Conservation (phyloP, 2,888 invertebrate genomes). For the Phengaris arion region DNA sequence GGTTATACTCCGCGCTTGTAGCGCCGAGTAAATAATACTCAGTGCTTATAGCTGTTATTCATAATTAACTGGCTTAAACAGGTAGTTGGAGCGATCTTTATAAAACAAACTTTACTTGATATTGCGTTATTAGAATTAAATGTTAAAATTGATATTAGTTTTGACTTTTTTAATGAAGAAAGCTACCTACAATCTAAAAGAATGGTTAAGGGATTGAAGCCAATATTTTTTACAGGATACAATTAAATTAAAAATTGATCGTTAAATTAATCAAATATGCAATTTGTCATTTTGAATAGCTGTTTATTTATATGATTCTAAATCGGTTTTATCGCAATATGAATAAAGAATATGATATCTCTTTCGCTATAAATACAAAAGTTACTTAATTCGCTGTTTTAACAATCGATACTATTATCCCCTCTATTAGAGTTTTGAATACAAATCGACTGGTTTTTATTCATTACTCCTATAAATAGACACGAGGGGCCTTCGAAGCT, state of each 20-base stretch:
- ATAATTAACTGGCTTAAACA: neutral
- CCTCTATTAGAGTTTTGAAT: constrained; percentile 19
- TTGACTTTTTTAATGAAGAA: neutral
- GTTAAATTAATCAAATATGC: no score
- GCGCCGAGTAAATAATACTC: neutral
- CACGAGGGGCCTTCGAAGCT: constrained; percentile 15
- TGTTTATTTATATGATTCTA: no score
- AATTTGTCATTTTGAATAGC: no score
- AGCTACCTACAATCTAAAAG: no score
- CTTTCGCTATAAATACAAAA: neutral
- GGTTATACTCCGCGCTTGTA: neutral
- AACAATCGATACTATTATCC: neutral
- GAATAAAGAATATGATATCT: no score
- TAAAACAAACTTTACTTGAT: neutral
- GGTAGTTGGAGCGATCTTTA: neutral
- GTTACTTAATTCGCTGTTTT: neutral
- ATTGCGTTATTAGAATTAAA: neutral
- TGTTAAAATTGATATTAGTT: neutral
- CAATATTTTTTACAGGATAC: no score
- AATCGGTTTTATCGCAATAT: no score
- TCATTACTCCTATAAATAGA: constrained; percentile 27
- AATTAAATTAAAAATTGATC: no score
- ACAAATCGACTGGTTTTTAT: constrained; percentile 13
- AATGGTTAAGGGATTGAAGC: no score
- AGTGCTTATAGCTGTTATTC: neutral